phyloP scores from a whole-genome alignment of 2,888 invertebrate species.

The Anaspis maculata region DNA sequence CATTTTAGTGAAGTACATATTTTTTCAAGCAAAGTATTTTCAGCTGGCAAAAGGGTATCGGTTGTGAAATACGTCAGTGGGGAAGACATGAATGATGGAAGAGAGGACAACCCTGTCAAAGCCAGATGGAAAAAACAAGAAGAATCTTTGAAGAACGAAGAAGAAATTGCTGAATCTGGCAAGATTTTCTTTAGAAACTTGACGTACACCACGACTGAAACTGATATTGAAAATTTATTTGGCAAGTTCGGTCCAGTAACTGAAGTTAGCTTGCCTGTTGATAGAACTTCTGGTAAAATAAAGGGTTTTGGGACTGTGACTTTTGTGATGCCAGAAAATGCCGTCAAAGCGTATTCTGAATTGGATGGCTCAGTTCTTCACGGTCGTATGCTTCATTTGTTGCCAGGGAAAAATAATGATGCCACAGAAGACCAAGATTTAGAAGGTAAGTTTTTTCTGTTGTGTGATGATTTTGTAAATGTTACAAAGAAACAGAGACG shows the following conservation, averaged over 20 bases:
- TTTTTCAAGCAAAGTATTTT: constrained; percentile 36
- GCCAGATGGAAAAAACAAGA: constrained; percentile 56
- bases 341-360: constrained; percentile 76
- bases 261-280: constrained; percentile 85
- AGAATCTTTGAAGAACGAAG: constrained; percentile 59
- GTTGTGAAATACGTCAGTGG: constrained; percentile 46
- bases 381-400: constrained; percentile 86
- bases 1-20: not conserved
- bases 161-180: constrained; percentile 82
- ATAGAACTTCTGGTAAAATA: constrained; percentile 66
- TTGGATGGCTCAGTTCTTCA: constrained; percentile 88
- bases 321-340: constrained; percentile 92
- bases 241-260: constrained; percentile 77
- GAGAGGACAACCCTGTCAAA: constrained; percentile 25
- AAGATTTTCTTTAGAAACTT: constrained; percentile 88
- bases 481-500: too few species aligned
- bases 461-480: too few species aligned
- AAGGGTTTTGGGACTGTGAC: constrained; percentile 93
- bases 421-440: constrained; percentile 8
- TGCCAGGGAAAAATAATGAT: constrained; percentile 73
- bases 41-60: constrained; percentile 54
- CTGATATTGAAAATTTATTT: constrained; percentile 75
- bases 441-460: too few species aligned
- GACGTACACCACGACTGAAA: constrained; percentile 76
- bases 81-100: constrained; percentile 27